A percentile compares a stretch with the other conserved stretches of the same genome.
phyloP scores from a whole-genome alignment of 2,888 invertebrate genomes.

The Mystacides longicornis region DNA sequence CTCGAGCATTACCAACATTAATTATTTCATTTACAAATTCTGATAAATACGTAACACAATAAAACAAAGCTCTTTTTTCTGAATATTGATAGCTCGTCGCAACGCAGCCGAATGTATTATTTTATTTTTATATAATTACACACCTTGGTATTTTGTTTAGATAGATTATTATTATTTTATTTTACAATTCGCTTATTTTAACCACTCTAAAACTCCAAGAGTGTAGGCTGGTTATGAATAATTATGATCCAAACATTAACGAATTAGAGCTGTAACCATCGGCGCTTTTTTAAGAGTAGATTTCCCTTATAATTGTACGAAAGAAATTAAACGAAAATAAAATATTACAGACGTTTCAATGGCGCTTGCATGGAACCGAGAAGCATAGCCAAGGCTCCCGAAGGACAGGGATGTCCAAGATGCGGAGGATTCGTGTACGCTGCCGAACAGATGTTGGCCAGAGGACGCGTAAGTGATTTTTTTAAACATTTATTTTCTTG shows the following conservation, averaged over 20 bases:
- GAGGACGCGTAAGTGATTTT: constrained; percentile 66
- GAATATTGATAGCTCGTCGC: constrained; percentile 20
- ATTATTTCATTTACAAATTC: constrained; percentile 21
- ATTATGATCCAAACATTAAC: constrained; percentile 23
- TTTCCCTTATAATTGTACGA: not conserved
- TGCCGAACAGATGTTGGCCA: constrained; percentile 87
- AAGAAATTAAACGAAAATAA: no score
- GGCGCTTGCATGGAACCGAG: constrained; percentile 63
- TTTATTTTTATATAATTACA: not conserved
- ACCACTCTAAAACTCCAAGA: constrained; percentile 22
- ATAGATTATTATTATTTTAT: constrained; percentile 10
- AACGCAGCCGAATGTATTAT: constrained; percentile 21
- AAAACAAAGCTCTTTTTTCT: constrained; percentile 18
- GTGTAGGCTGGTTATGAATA: constrained; percentile 18
- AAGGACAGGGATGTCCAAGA: constrained; percentile 80
- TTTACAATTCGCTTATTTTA: constrained; percentile 23
- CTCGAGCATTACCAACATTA: constrained; percentile 32
- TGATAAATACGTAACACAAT: constrained; percentile 24
- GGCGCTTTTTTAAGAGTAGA: constrained; percentile 18
- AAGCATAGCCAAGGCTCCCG: constrained; percentile 71
- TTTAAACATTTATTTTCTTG: no score
- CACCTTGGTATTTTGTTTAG: constrained; percentile 15
- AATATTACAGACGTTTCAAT: constrained; percentile 44
- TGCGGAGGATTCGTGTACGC: constrained; percentile 87
- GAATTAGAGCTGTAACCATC: constrained; percentile 25